Evolutionary conservation across 2,113 vertebrate genomes (phyloP), one percentile per base, ranked within the genome.

Genomic region (Daubentonia madagascariensis): DNA sequence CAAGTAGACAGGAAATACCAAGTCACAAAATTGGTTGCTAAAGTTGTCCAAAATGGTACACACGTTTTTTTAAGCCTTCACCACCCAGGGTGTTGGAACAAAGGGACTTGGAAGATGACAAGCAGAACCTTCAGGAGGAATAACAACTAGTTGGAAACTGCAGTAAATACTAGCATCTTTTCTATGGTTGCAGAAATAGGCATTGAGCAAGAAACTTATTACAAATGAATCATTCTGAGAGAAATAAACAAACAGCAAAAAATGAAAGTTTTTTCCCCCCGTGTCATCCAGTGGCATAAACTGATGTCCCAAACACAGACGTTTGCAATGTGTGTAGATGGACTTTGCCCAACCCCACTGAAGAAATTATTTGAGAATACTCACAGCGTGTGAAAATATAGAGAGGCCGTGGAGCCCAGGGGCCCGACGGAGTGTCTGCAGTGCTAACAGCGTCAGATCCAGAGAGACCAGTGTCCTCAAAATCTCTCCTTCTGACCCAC

Each of bases 201-300:
- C 76, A 35, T 40, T 25, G 40, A 52, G 80, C 45, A 96, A 70
- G 65, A 87, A 87, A 61, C 1, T 20, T 30, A 50, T 8, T 72
- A 57, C 45, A n/a, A 93, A 96, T 80, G 93, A 97, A 94, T 95
- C 93, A 96, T 92, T 96, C 54, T n/a, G 59, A 94, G 72, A 95
- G 88, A 96, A 93, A 96, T 50, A 95, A 96, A 90, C 85, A 92
- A 89, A 91, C 61, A 84, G 50, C 4, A 83, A 75, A 83, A 89
- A 92, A 37, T 70, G 23, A 76, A 94, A 72, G 35, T n/a, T 91
- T 98, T 98, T 97, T n/a, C 81, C 86, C 72, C 35, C 43, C 78
- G 84, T 91, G 76, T 98, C 96, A 96, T 63, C 87, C 89, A 84
- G 12, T 50, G 72, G 79, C 50, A 54, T 73, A 68, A 65, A 80